These are phyloP conservation scores for Dicyrtoma fusca DNA, from an alignment of 2,888 invertebrate genomes.

Conservation along the genomic window DNA sequence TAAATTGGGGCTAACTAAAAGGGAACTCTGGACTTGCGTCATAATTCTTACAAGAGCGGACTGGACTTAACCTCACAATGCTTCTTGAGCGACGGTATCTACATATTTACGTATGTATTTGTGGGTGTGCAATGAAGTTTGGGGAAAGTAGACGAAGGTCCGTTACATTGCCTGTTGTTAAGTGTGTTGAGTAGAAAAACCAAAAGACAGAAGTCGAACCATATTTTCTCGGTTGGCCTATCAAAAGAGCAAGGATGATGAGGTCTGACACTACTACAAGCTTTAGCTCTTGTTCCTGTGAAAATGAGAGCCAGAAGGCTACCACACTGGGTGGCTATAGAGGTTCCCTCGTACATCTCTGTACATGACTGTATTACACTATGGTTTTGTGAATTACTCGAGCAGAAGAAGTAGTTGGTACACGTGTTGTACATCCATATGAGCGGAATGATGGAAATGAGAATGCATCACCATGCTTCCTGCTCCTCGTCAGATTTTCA, in stretches of 20 bases:
- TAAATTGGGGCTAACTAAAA: too few relatives aligned
- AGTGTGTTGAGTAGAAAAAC: slow-evolving; percentile 1
- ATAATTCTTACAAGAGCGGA: too few relatives aligned
- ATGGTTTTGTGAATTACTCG: slow-evolving; percentile 13
- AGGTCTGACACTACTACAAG: slow-evolving; percentile 33
- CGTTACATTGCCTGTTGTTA: not conserved
- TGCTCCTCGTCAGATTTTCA: too few relatives aligned
- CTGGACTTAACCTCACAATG: too few relatives aligned
- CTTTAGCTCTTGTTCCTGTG: not conserved
- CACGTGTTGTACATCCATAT: slow-evolving; percentile 22
- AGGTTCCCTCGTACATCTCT: too few relatives aligned
- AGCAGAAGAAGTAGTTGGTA: slow-evolving; percentile 20
- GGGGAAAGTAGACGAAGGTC: slow-evolving; percentile 3
- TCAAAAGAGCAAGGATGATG: slow-evolving; percentile 41
- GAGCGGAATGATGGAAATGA: slow-evolving; percentile 17
- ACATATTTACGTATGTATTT: too few relatives aligned
- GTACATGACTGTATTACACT: not conserved
- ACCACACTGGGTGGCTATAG: too few relatives aligned
- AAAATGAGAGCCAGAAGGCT: not conserved
- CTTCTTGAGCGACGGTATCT: too few relatives aligned
- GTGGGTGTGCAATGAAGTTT: too few relatives aligned
- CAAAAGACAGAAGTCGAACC: slow-evolving; percentile 6
- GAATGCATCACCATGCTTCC: slow-evolving; percentile 21
- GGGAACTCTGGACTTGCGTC: too few relatives aligned
- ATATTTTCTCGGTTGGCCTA: slow-evolving; percentile 31